These are phyloP conservation scores for Porites lobata DNA, from an alignment of 92 coral and sea anemone genomes.

Conservation along the genomic window DNA sequence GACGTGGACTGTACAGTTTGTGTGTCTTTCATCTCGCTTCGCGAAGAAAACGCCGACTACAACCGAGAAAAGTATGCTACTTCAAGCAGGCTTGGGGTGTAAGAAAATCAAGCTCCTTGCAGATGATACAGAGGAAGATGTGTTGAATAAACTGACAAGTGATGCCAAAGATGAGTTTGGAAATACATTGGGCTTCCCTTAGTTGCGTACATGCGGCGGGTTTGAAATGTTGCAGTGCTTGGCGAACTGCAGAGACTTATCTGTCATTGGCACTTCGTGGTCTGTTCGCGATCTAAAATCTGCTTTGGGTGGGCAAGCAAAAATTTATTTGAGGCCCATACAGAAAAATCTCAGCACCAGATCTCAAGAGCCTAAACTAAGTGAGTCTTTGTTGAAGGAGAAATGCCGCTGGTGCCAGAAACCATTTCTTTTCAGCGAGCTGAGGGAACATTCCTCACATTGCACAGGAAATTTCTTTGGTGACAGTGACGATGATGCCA, in stretches of 20 bases:
- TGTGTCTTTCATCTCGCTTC: constrained; percentile 55
- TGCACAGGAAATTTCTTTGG: constrained; percentile 47
- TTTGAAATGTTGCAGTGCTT: constrained; percentile 67
- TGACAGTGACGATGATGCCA: constrained; percentile 42
- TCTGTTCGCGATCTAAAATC: constrained; percentile 14
- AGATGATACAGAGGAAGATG: no score
- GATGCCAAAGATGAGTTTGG: not conserved
- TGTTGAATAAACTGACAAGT: no score
- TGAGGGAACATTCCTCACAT: constrained; percentile 42
- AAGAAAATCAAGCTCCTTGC: no score
- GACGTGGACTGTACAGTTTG: constrained; percentile 70
- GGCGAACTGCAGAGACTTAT: constrained; percentile 60
- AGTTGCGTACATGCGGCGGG: constrained; percentile 65
- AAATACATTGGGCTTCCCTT: constrained; percentile 46
- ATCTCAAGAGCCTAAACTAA: constrained; percentile 49
- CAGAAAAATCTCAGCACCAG: constrained; percentile 57
- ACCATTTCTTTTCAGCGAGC: constrained; percentile 30
- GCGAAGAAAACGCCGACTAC: not conserved
- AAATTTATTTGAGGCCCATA: constrained; percentile 60
- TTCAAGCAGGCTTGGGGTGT: no score
- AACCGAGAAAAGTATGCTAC: no score
- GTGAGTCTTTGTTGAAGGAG: not conserved
- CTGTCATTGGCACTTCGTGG: constrained; percentile 52
- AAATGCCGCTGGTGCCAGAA: constrained; percentile 41
- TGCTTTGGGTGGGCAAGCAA: constrained; percentile 62